Percentiles rank a stretch among this genome's conserved stretches.
Conservation (phyloP, 2,113 vertebrate species). For the Amblyopsis rosae region DNA sequence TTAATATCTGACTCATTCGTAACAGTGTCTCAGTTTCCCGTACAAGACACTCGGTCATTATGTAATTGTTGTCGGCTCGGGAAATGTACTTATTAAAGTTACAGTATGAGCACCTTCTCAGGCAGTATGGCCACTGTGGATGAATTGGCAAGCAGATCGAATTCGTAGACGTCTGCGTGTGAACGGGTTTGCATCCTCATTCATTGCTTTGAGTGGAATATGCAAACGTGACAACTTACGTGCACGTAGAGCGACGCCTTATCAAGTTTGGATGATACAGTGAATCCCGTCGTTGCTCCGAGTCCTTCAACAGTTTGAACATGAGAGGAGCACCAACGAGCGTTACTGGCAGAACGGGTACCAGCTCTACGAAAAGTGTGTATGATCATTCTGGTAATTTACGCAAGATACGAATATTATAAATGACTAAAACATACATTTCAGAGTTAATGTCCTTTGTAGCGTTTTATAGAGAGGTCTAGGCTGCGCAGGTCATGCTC, state of each 20-base stretch:
- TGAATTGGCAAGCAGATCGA: background rate
- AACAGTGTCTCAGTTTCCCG: constrained; percentile 81
- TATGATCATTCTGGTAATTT: constrained; percentile 9
- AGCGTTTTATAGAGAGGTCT: too few relatives aligned
- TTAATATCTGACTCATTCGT: constrained; percentile 79
- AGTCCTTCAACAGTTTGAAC: background rate
- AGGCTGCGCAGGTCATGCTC: too few relatives aligned
- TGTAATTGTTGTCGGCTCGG: constrained; percentile 70
- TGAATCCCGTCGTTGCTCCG: background rate
- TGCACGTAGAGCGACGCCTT: constrained; percentile 78
- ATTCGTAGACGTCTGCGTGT: background rate
- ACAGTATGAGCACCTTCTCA: constrained; percentile 90
- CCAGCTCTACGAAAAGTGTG: background rate
- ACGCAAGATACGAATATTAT: background rate
- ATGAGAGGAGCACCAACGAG: constrained; percentile 21
- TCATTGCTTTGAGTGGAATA: background rate
- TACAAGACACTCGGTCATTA: constrained; percentile 80
- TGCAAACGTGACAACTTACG: constrained; percentile 57
- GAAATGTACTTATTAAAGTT: constrained; percentile 92
- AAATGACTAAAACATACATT: too few relatives aligned
- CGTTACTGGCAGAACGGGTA: background rate
- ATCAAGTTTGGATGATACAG: constrained; percentile 3
- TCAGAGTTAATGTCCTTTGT: too few relatives aligned
- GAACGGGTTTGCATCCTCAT: background rate
- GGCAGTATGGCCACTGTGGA: constrained; percentile 92